These are phyloP conservation scores for Peucedramus taeniatus DNA, from an alignment of 2,113 vertebrate species.

Conservation along the genomic window DNA sequence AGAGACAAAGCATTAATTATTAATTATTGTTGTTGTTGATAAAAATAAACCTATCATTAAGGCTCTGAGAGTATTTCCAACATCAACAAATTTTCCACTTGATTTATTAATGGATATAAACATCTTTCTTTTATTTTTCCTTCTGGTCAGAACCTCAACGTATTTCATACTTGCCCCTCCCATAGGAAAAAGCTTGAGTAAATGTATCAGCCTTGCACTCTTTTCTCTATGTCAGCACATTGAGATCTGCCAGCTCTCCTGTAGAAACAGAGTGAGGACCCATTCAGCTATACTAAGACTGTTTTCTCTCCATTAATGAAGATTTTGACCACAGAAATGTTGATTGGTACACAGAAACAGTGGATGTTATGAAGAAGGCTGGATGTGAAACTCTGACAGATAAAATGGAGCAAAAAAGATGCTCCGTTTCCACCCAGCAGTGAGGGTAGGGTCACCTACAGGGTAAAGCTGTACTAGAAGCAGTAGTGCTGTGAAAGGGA, in stretches of 20 bases:
- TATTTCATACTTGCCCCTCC: neutral
- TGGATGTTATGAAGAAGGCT: neutral
- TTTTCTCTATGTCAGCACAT: neutral
- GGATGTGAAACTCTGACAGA: neutral
- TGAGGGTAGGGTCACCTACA: neutral
- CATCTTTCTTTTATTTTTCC: neutral
- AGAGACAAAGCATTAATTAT: constrained; percentile 47
- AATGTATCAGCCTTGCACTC: neutral
- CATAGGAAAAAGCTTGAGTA: neutral
- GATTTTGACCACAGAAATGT: neutral
- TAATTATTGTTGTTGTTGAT: constrained; percentile 41
- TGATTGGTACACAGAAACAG: neutral
- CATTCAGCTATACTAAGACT: neutral
- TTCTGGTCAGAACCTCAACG: neutral
- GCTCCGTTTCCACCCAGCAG: neutral
- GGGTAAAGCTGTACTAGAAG: neutral
- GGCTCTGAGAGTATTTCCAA: constrained; percentile 32
- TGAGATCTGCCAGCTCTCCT: neutral
- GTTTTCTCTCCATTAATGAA: neutral
- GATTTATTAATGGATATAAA: constrained; percentile 20
- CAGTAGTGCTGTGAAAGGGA: neutral
- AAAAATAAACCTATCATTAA: constrained; percentile 52
- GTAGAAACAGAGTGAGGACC: neutral
- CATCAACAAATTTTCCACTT: constrained; percentile 15
- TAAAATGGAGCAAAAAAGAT: neutral